Evolutionary conservation across 2,888 invertebrate species (phyloP), one percentile per base, ranked within the genome.

Genomic region (Mamestra brassicae): DNA sequence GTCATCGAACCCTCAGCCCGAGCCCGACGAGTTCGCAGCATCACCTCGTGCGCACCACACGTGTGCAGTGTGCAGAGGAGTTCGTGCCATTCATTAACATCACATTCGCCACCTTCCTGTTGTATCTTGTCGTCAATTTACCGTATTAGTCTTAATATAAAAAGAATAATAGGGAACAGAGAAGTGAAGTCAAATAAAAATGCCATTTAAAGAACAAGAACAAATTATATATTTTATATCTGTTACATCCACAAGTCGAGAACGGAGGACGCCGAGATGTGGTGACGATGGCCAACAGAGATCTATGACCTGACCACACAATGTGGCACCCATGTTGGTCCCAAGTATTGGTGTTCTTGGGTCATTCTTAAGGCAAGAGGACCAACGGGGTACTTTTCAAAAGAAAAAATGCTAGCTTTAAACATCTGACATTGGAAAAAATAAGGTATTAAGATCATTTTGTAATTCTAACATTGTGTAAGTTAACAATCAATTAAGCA

Each of bases 141-240:
- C 38, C 38, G 5, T 38, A 38, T 38, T 38, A 5, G 38, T 38
- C 38, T 4, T 38, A 38, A 38, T 38, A 26, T 26, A 26, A 38
- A 38, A 4, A 38, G 3, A 38, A 4, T 45, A 55, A 52, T 3
- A 34, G 15, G 13, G 13, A 10, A 42, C n/a, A 67, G 13, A 17
- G 34, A 6, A 52, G 10, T 47, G 3, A 52, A 54, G 10, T 15
- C 0, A 83, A 83, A 83, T 83, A 54, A 83, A 83, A 83, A 76
- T 13, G 10, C 26, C 13, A 50, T 26, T 10, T 93, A 92, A 89
- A 95, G 95, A 95, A 96, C 96, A 89, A 95, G 95, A 96, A 96
- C 95, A 94, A 94, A 95, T 95, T 90, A 94, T 95, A 94, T 95
- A 95, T 89, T 92, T 90, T 87, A 90, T 93, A 92, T 94, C 90